Evolutionary conservation across 2,888 invertebrate species (phyloP), one percentile per base, ranked within the genome.

Genomic region (Ischnus inquisitorius): DNA sequence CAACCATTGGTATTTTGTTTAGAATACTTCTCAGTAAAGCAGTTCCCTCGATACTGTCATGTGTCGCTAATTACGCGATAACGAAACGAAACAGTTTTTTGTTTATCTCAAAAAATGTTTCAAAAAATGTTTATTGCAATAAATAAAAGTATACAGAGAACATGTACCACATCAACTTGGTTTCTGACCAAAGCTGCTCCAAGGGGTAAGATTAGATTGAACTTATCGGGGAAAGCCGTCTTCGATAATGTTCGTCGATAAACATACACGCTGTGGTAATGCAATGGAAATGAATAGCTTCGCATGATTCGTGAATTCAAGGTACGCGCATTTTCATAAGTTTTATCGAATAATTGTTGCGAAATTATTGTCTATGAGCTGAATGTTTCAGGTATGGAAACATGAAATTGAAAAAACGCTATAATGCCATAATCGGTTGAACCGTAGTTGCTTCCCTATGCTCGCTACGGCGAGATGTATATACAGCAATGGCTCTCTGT

Each of bases 391-490:
- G 10, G 16, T 39, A 64, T n/a, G 16, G 16, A 39, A 6, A 16
- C 64, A 25, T 39, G 57, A 25, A 57, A 22, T 2, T 8, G 16
- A 34, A n/a, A 28, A 90, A 90, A 88, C 89, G 87, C 87, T 88
- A 87, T 90, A 90, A 89, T 88, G 90, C 88, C 87, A 84, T 75
- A 83, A 60, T 62, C 46, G 62, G 84, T 87, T 79, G 87, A 84
- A 88, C 81, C 87, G 88, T 82, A 76, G 83, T 71, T 83, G 76
- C 79, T 75, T 79, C 74, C 85, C 85, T 87, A 87, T 88, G 62
- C 75, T 34, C 22, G 62, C 48, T 64, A 62, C 34, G 48, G 22
- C 28, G 19, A 14, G 28, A 60, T 64, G 51, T 64, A 64, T 64
- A 64, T 34, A 14, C 75, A 46, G 57, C 28, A 57, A 14, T 54